Evolutionary conservation across 1,140 invertebrate species (phyloP).

Genomic region (Calliphora vicina): DNA sequence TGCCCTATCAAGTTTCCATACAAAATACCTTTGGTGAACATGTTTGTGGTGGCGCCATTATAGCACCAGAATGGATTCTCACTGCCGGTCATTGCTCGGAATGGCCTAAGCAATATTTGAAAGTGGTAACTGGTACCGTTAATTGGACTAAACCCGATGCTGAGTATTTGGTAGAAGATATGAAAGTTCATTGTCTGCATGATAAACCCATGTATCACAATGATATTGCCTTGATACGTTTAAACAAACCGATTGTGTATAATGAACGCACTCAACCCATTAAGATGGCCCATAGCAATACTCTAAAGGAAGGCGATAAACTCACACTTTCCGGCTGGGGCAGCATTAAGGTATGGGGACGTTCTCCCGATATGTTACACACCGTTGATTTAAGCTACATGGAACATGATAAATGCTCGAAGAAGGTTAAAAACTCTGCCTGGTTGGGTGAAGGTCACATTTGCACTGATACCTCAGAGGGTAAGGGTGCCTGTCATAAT

Average conservation of each 20-base stretch:
- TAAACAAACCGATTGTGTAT: constrained; percentile 60
- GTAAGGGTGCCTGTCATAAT: constrained; percentile 69
- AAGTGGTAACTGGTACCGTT: constrained; percentile 51
- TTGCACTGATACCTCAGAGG: constrained; percentile 68
- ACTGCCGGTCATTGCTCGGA: constrained; percentile 65
- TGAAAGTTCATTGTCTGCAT: constrained; percentile 53
- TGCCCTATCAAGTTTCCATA: constrained; percentile 64
- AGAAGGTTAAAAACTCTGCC: constrained; percentile 42
- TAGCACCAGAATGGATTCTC: constrained; percentile 56
- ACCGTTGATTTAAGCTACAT: constrained; percentile 51
- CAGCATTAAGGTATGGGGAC: constrained; percentile 55
- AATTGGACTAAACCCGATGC: constrained; percentile 52
- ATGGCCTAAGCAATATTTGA: constrained; percentile 55
- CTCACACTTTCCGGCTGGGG: constrained; percentile 68
- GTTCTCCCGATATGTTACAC: constrained; percentile 52
- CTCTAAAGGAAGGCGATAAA: constrained; percentile 45
- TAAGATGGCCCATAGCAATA: constrained; percentile 43
- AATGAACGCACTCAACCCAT: constrained; percentile 64
- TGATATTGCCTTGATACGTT: constrained; percentile 66
- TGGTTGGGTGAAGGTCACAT: constrained; percentile 63
- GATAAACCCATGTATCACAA: constrained; percentile 61
- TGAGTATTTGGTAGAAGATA: constrained; percentile 46
- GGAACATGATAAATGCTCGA: constrained; percentile 44
- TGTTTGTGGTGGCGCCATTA: constrained; percentile 64
- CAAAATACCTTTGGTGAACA: constrained; percentile 55